Conservation (phyloP, 1,140 invertebrate species). For the Acromyrmex heyeri region DNA sequence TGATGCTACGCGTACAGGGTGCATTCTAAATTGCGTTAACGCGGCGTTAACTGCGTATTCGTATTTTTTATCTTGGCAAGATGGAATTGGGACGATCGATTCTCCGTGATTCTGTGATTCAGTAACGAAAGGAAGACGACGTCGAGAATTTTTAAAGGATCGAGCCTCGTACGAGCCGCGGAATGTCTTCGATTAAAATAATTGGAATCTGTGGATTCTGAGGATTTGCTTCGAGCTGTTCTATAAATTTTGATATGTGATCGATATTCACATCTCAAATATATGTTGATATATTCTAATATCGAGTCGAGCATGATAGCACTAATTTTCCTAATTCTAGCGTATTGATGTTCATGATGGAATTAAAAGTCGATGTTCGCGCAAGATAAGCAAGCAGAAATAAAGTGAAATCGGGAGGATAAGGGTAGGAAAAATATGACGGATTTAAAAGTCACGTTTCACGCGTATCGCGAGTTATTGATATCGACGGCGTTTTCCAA, state of each 20-base stretch:
- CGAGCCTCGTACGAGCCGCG: not conserved
- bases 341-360: not conserved
- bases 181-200: constrained; percentile 11
- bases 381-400: not conserved
- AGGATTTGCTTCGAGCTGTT: not conserved
- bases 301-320: not conserved
- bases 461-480: not conserved
- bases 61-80: constrained; percentile 28
- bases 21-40: constrained; percentile 78
- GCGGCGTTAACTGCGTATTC: constrained; percentile 44
- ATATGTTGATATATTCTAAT: not conserved
- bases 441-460: constrained; percentile 35
- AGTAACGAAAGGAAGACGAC: constrained; percentile 2
- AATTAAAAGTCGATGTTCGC: constrained; percentile 40
- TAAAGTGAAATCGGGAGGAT: not conserved
- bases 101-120: not conserved
- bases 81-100: constrained; percentile 29
- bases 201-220: not conserved
- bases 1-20: constrained; percentile 73
- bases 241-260: not conserved
- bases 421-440: constrained; percentile 25
- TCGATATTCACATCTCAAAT: not conserved
- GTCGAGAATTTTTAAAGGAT: constrained; percentile 24
- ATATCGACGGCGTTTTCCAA: constrained; percentile 25
- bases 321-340: constrained; percentile 21